Conservation (phyloP, 2,797 vertebrate genomes). For the Xiphorhynchus erythropygius region DNA sequence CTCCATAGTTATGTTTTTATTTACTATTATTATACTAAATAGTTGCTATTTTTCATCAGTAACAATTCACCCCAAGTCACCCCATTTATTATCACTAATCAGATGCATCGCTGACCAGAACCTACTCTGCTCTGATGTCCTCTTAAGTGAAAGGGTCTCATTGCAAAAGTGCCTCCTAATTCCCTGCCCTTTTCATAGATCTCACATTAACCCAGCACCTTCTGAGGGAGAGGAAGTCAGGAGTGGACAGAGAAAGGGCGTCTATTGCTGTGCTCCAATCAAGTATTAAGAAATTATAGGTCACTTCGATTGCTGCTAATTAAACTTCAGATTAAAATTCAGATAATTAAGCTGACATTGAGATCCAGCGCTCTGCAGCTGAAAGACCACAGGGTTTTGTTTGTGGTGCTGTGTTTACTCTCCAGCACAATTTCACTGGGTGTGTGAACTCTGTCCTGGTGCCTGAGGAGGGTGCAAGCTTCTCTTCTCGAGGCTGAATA, state of each 20-base stretch:
- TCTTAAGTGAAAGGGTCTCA: not conserved
- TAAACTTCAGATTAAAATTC: not conserved
- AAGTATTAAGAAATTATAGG: not conserved
- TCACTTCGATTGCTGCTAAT: slow-evolving; percentile 18
- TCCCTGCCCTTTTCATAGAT: not conserved
- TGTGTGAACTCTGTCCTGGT: not conserved
- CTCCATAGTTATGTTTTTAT: not conserved
- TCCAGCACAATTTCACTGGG: rapidly evolving
- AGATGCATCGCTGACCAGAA: not conserved
- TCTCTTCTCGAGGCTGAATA: not conserved
- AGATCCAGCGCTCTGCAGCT: not conserved
- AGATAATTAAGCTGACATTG: not conserved
- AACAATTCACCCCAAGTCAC: not conserved
- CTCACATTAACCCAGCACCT: not conserved
- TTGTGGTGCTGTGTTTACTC: not conserved
- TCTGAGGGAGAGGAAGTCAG: not conserved
- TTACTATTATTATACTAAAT: not conserved
- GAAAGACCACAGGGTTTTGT: not conserved
- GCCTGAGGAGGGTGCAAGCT: not conserved
- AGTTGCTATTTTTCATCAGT: not conserved
- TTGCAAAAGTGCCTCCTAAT: not conserved
- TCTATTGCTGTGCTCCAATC: not conserved
- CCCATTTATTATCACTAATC: not conserved
- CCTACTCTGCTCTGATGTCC: not conserved
- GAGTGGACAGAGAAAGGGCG: not conserved